These are phyloP conservation scores for Onychostruthus taczanowskii DNA, from an alignment of 2,113 vertebrate genomes.

Conservation along the genomic window DNA sequence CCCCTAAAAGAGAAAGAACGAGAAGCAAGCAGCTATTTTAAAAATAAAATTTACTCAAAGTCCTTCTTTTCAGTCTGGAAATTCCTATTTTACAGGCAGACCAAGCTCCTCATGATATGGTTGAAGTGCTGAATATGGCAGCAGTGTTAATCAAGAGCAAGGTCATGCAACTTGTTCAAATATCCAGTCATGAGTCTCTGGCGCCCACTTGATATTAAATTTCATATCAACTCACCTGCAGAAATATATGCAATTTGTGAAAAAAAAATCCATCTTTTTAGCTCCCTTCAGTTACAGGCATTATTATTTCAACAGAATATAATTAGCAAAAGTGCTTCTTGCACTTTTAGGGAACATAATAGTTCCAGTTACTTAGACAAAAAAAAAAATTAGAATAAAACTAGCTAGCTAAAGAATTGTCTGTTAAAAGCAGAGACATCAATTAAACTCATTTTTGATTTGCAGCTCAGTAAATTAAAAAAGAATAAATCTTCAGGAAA, in stretches of 20 bases:
- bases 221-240: not conserved
- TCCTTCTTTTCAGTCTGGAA: not conserved
- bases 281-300: not conserved
- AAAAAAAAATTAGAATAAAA: not conserved
- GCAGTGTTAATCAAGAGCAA: not conserved
- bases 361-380: not conserved
- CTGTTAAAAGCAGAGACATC: conserved; percentile 11
- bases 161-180: not conserved
- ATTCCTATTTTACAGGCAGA: not conserved
- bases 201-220: not conserved
- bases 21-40: not conserved
- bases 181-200: not conserved
- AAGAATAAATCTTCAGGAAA: conserved; percentile 3
- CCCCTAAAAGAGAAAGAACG: not conserved
- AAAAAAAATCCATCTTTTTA: not conserved
- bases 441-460: conserved; percentile 25
- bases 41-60: not conserved
- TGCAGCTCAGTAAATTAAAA: not conserved
- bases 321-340: conserved; percentile 20
- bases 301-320: not conserved
- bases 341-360: not conserved
- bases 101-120: fast-evolving
- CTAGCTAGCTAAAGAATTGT: not conserved
- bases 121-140: not conserved
- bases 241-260: not conserved